Base-by-base conservation (phyloP, 1,140 invertebrate species). In the Octopus sinensis region DNA sequence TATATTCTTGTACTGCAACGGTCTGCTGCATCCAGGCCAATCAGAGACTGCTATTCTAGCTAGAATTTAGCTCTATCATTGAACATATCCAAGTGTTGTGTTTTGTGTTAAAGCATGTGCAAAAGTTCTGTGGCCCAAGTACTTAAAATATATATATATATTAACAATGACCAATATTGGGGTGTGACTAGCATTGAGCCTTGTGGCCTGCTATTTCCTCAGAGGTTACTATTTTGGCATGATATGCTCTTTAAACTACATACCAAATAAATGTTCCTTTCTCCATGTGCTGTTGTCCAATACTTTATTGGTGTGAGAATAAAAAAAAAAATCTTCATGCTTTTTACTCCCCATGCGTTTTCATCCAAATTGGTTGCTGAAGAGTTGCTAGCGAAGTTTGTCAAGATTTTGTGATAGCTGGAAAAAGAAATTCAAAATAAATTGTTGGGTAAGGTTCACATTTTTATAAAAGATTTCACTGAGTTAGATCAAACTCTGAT, bases 301-400 rank as follows among this genome's bases (percentile, higher is more conserved):
- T 52, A 53, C 76, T 52, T 77, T 77, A 52, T 77, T 77, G 52
- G 52, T 52, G 30, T 52, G 30, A 53, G 17, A 53, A 52, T 77
- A 6, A 52, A 77, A 53, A 23, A 30, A 23, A 76, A 76, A n/a
- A 76, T 77, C 52, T 77, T 77, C 76, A 43, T 10, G n/a, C 68
- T 17, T 17, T 17, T 17, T 17, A 43, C 68, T 17, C 68, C 68
- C 13, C 68, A 9, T 73, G 68, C 68, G 30, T 73, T 73, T 73
- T 77, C 76, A 77, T 77, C 76, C 76, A 77, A 77, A 77, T 77
- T 77, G 76, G 76, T 77, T 77, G 43, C 76, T 77, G 76, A 77
- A 77, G 76, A 17, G 76, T 77, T 77, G 76, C 76, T 77, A 77
- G 76, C 76, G 52, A 77, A 51, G 12, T 23, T 23, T 77, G 76